A percentile compares a stretch with the other conserved stretches of the same genome.
Evolutionary conservation across 2,113 vertebrate species (phyloP).

Genomic region (Lasiurus cinereus): DNA sequence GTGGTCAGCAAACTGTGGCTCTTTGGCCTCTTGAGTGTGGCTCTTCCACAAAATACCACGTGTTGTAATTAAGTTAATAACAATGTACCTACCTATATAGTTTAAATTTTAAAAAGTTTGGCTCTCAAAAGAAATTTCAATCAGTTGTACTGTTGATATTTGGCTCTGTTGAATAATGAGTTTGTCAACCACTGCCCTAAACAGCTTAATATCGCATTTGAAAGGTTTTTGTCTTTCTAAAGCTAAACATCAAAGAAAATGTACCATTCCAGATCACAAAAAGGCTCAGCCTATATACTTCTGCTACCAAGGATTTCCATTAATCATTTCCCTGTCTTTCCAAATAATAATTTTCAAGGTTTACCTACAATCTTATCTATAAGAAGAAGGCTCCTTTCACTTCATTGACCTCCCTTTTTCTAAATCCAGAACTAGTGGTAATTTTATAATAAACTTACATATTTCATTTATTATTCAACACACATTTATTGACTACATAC

Average conservation of each 20-base stretch:
- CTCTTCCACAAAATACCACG: no score
- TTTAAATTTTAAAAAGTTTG: no score
- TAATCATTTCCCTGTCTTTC: not conserved
- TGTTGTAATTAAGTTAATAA: no score
- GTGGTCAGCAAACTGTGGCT: no score
- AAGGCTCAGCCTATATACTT: not conserved
- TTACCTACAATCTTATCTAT: not conserved
- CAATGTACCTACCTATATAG: no score
- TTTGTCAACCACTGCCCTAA: not conserved
- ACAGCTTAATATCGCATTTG: conserved; percentile 55
- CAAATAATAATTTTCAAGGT: conserved; percentile 1
- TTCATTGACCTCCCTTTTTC: not conserved
- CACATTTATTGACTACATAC: not conserved
- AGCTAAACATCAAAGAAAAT: conserved; percentile 48
- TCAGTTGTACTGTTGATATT: no score
- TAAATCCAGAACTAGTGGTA: not conserved
- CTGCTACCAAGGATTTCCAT: not conserved
- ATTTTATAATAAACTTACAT: not conserved
- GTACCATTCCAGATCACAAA: not conserved
- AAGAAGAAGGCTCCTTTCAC: not conserved
- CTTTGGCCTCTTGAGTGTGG: no score
- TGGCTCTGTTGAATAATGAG: no score
- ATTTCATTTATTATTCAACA: not conserved
- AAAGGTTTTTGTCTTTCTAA: conserved; percentile 57
- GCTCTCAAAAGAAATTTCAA: no score